Conservation (phyloP, 2,888 invertebrate genomes). For the Meiosimyza platycephala region DNA sequence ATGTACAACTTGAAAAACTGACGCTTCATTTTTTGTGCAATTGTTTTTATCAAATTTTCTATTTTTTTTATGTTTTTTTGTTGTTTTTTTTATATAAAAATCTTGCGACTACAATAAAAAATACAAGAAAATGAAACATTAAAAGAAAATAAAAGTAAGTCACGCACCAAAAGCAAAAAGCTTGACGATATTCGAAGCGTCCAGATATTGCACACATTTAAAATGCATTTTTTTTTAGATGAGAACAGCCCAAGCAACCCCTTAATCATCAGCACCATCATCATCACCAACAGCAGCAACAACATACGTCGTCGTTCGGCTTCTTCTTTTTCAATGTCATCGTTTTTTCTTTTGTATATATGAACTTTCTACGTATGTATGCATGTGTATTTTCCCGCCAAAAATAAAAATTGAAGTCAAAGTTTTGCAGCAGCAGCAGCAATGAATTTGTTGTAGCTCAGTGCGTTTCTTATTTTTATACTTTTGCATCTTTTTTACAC, state of each 20-base stretch:
- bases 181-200: slow-evolving; percentile 9
- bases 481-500: slow-evolving; percentile 1
- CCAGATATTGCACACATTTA: slow-evolving; percentile 14
- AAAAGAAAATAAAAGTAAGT: not conserved
- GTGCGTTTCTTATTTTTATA: slow-evolving; percentile 2
- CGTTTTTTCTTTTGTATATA: not conserved
- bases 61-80: not conserved
- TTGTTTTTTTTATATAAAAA: slow-evolving; percentile 4
- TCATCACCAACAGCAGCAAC: not conserved
- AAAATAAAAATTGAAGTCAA: slow-evolving; percentile 31
- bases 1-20: too few relatives aligned
- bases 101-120: not conserved
- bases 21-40: not conserved
- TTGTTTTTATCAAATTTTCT: slow-evolving; percentile 13
- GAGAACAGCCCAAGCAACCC: slow-evolving; percentile 1
- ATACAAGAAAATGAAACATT: too few relatives aligned
- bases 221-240: slow-evolving; percentile 37
- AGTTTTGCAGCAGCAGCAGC: not conserved
- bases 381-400: slow-evolving; percentile 23
- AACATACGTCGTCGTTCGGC: not conserved
- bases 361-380: slow-evolving; percentile 9
- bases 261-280: not conserved
- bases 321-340: not conserved
- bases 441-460: slow-evolving; percentile 6
- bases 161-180: not conserved